These are phyloP conservation scores for Macroteleia sp. DNA, from an alignment of 2,888 invertebrate species.

Conservation along the genomic window DNA sequence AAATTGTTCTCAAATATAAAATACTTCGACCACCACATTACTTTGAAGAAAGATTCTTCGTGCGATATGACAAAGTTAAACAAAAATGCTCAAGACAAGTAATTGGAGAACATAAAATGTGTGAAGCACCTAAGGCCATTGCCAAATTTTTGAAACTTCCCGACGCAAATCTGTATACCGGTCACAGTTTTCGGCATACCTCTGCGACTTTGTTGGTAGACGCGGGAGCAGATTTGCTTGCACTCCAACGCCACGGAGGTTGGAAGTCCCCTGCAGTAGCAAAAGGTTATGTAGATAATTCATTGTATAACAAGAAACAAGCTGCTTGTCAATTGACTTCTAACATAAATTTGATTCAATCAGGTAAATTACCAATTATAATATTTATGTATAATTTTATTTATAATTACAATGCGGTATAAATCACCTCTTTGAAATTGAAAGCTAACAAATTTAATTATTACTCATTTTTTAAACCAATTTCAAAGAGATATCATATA, in stretches of 20 bases:
- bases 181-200: conserved; percentile 41
- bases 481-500: no score
- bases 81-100: conserved; percentile 30
- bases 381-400: no score
- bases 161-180: conserved; percentile 27
- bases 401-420: no score
- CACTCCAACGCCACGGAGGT: conserved; percentile 26
- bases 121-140: conserved; percentile 33
- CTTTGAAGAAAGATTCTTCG: conserved; percentile 6
- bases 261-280: conserved; percentile 35
- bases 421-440: no score
- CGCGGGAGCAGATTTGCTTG: conserved; percentile 27
- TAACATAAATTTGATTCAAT: no score
- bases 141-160: conserved; percentile 43
- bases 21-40: neutral
- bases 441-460: no score
- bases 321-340: no score
- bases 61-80: conserved; percentile 6
- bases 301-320: no score
- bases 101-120: conserved; percentile 42
- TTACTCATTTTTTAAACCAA: no score
- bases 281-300: conserved; percentile 22
- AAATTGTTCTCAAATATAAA: conserved; percentile 3
- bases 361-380: no score
- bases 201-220: conserved; percentile 47